phyloP scores from a whole-genome alignment of 2,797 vertebrate genomes.

The Miichthys miiuy region DNA sequence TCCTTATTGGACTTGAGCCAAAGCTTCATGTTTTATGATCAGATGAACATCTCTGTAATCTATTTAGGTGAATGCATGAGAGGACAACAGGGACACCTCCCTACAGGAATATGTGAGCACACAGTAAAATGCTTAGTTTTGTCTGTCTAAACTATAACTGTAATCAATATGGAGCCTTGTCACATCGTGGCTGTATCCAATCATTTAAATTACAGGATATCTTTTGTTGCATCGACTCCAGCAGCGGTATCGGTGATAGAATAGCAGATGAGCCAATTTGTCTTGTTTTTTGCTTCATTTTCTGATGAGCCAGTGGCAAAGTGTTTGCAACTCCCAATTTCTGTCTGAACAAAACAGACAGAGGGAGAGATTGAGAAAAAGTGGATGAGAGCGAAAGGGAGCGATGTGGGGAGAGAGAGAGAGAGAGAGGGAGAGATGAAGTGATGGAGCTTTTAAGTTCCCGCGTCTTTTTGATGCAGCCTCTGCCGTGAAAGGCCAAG shows the following conservation, averaged over 20 bases:
- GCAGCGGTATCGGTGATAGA: not conserved
- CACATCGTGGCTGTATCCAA: too few relatives aligned
- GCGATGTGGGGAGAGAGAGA: not conserved
- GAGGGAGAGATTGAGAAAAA: constrained; percentile 16
- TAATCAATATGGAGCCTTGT: too few relatives aligned
- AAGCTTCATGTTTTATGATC: not conserved
- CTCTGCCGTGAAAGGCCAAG: constrained; percentile 61
- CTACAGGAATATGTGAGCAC: not conserved
- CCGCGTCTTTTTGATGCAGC: constrained; percentile 66
- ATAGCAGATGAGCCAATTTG: constrained; percentile 3
- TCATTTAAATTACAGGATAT: not conserved
- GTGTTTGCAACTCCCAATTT: constrained; percentile 41
- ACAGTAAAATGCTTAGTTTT: not conserved
- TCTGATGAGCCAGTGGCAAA: constrained; percentile 41
- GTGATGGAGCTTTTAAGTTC: constrained; percentile 59
- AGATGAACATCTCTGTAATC: not conserved
- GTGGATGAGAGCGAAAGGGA: constrained; percentile 16
- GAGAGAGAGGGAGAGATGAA: constrained; percentile 9
- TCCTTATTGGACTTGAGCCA: not conserved
- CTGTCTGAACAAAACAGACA: constrained; percentile 22
- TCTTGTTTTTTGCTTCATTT: constrained; percentile 23
- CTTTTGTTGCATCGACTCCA: constrained; percentile 7
- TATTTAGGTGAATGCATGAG: not conserved
- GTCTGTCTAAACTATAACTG: too few relatives aligned
- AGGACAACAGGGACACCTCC: not conserved